Base-by-base conservation (phyloP, 2,113 vertebrate species). In the Chaetodon trifascialis region DNA sequence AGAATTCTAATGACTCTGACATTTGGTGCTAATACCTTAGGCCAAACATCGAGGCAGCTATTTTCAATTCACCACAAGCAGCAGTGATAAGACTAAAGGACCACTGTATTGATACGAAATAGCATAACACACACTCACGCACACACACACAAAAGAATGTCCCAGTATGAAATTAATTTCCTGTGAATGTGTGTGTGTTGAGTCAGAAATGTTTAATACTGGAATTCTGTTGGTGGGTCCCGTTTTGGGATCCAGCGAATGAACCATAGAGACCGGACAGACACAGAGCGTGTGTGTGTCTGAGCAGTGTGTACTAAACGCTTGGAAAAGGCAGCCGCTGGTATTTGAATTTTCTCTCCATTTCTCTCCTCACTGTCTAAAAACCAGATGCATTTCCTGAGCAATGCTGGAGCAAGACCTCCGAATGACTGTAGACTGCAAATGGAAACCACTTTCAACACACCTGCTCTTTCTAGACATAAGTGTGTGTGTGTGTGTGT, bases 101-200 rank as follows among this genome's bases (percentile, higher is more conserved):
- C 49, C 25, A 52, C 23, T 77, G 73, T 77, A n/a, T n/a, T 56
- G 42, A 59, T 30, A 42, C 14, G 30, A 58, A 63, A n/a, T 14
- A 4, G n/a, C 65, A 65, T 16, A 36, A 25, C 36, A 70, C 34
- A 54, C 51, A 69, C 34, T 38, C 66, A 52, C 66, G 49, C 47
- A 67, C 30, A 68, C 47, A 15, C 49, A 54, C 64, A 84, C 44
- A 74, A 70, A 15, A 56, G 1, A 58, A 17, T 30, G 3, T 52
- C 55, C 58, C 56, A 51, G 71, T 40, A 76, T 76, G 21, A 73
- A 44, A 60, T 62, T 60, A 14, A 78, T 68, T 82, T 73, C 78
- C 73, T 60, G 46, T 62, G 46, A 80, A 60, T 70, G 58, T 80
- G 42, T 71, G 42, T 71, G 42, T 62, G 30, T 46, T 23, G 23